Evolutionary conservation across 2,113 vertebrate genomes (phyloP), one percentile per base, ranked within the genome.

Genomic region (Struthio camelus): DNA sequence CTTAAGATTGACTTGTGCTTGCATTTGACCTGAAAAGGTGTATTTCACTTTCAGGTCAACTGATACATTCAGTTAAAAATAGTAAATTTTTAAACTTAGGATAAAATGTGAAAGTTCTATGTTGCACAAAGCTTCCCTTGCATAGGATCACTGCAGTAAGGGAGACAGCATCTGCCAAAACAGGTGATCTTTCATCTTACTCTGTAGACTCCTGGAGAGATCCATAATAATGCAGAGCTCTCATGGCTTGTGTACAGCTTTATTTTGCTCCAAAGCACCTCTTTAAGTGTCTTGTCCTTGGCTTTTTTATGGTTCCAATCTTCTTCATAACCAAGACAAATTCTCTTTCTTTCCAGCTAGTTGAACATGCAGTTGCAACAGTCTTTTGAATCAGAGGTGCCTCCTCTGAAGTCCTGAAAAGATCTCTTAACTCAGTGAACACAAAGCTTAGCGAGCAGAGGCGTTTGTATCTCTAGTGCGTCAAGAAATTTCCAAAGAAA

Each of bases 251-350:
- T 22, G 4, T 80, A 71, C 42, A 95, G 44, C 46, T 76, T 85
- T 44, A 73, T 91, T 92, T 95, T 89, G 46, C 70, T 76, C 38
- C 53, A 75, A 38, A 97, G 48, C 42, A 82, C 73, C 65, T 87
- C 64, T 91, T 96, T 61, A 24, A 86, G 23, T 81, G 44, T 36
- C 36, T 94, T 59, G n/a, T 69, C 54, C 18, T 3, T 72, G 58
- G 23, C 38, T 67, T 46, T 83, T 90, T 76, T 81, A n/a, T 72
- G 76, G 18, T n/a, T 62, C 46, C 46, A 85, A 61, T 71, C 51
- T 94, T 96, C 82, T 93, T 85, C 18, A 5, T 89, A 61, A 83
- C 79, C 67, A 84, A 50, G 62, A 53, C 56, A 36, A 79, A 56
- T 75, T 87, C 24, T 80, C 23, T 82, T 94, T 95, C 58, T 90